Evolutionary conservation across 2,113 vertebrate genomes (phyloP).

Genomic region (Dicaeum eximium): DNA sequence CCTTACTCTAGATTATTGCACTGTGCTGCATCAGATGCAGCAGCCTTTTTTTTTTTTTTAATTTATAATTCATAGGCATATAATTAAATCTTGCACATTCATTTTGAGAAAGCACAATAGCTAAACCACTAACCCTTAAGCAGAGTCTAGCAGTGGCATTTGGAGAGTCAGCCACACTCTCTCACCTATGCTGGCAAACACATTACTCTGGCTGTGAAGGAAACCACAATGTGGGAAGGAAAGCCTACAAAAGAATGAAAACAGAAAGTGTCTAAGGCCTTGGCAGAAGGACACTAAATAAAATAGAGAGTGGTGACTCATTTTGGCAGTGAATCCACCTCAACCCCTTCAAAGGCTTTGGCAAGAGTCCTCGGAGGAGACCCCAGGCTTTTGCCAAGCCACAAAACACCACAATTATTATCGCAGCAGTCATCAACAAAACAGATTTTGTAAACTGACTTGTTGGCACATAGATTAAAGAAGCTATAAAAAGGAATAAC

Average conservation of each 20-base stretch:
- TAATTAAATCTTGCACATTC: slow-evolving; percentile 59
- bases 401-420: slow-evolving; percentile 86
- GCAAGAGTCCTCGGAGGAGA: slow-evolving; percentile 83
- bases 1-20: slow-evolving; percentile 54
- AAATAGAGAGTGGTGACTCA: slow-evolving; percentile 85
- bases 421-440: slow-evolving; percentile 83
- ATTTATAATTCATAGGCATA: slow-evolving; percentile 59
- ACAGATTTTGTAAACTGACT: slow-evolving; percentile 88
- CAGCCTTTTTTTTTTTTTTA: neutral
- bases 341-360: slow-evolving; percentile 86
- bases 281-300: slow-evolving; percentile 86
- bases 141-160: slow-evolving; percentile 54
- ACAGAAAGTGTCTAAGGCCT: slow-evolving; percentile 86
- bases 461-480: slow-evolving; percentile 85
- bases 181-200: slow-evolving; percentile 83
- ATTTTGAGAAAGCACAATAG: slow-evolving; percentile 50
- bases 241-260: slow-evolving; percentile 85
- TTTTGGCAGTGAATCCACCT: slow-evolving; percentile 85
- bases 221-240: slow-evolving; percentile 86
- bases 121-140: slow-evolving; percentile 44
- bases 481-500: slow-evolving; percentile 83
- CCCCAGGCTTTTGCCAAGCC: slow-evolving; percentile 86
- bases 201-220: slow-evolving; percentile 80
- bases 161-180: slow-evolving; percentile 68
- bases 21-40: neutral